These are phyloP conservation scores for Coptodon bakossiorum DNA, from an alignment of 2,113 vertebrate genomes.

Conservation along the genomic window DNA sequence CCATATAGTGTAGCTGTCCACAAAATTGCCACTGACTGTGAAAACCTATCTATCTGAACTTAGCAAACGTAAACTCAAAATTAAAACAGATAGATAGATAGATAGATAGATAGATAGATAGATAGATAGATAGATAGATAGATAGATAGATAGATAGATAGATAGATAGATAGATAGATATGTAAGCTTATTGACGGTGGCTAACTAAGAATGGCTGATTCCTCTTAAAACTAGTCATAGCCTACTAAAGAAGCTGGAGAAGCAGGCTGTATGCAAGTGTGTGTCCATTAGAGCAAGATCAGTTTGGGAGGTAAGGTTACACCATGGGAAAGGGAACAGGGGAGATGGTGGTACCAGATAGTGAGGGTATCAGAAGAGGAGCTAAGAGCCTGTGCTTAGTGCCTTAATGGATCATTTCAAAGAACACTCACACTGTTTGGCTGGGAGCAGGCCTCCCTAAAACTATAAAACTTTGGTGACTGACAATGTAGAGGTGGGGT, in stretches of 20 bases:
- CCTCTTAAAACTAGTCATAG: background rate
- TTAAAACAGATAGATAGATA: background rate
- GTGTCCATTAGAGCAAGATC: background rate
- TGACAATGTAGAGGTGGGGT: conserved; percentile 23
- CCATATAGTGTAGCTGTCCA: background rate
- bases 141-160: background rate
- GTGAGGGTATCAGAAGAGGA: conserved; percentile 33
- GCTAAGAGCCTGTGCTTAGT: conserved; percentile 58
- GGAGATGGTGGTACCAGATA: conserved; percentile 61
- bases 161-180: background rate
- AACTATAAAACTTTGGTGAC: conserved; percentile 54
- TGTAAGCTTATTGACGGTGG: too few relatives aligned
- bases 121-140: background rate
- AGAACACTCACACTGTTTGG: conserved; percentile 80
- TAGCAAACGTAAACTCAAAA: too few relatives aligned
- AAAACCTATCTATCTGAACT: background rate
- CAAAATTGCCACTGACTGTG: background rate
- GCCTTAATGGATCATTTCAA: conserved; percentile 60
- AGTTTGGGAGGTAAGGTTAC: conserved; percentile 44
- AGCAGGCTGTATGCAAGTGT: background rate
- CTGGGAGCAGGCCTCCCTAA: conserved; percentile 60
- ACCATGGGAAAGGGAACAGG: conserved; percentile 48
- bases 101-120: background rate
- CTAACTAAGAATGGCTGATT: too few relatives aligned
- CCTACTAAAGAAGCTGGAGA: background rate